phyloP scores from a whole-genome alignment of 1,140 invertebrate species.

The Pseudomyrmex dendroicus region DNA sequence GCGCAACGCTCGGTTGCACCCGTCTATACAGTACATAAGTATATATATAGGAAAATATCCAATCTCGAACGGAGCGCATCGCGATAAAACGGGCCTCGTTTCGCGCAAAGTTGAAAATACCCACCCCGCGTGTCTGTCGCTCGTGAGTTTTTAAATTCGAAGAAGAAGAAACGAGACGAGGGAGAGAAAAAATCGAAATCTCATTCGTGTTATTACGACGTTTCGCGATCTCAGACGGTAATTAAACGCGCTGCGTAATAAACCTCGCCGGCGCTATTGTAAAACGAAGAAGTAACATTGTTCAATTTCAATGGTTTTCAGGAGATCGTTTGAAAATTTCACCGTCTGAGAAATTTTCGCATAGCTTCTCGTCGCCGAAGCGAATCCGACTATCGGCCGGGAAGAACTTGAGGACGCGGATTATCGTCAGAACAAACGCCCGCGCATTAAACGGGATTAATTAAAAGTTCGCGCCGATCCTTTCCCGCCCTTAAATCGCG shows the following conservation, averaged over 20 bases:
- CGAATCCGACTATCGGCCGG: neutral
- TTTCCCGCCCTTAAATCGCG: neutral
- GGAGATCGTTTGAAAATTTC: conserved; percentile 10
- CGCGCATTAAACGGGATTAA: conserved; percentile 53
- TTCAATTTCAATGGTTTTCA: neutral
- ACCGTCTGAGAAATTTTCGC: neutral
- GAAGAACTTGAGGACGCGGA: conserved; percentile 36
- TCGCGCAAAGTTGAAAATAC: conserved; percentile 2
- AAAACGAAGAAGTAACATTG: neutral
- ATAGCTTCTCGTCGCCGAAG: conserved; percentile 6
- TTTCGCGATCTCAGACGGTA: too few relatives aligned
- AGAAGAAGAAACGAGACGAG: neutral
- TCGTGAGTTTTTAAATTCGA: neutral
- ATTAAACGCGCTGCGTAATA: too few relatives aligned
- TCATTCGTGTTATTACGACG: too few relatives aligned
- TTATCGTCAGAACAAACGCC: conserved; percentile 48
- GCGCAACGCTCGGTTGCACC: conserved; percentile 12
- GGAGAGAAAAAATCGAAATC: neutral
- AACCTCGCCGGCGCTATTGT: too few relatives aligned
- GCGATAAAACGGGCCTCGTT: neutral
- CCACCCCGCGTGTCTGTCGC: neutral
- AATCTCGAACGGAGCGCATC: conserved; percentile 10
- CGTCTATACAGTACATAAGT: neutral
- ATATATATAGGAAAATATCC: conserved; percentile 19
- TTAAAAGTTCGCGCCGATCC: conserved; percentile 53